These are phyloP conservation scores for Pseudotriccus pelzelni DNA, from an alignment of 2,797 vertebrate genomes.

Conservation along the genomic window DNA sequence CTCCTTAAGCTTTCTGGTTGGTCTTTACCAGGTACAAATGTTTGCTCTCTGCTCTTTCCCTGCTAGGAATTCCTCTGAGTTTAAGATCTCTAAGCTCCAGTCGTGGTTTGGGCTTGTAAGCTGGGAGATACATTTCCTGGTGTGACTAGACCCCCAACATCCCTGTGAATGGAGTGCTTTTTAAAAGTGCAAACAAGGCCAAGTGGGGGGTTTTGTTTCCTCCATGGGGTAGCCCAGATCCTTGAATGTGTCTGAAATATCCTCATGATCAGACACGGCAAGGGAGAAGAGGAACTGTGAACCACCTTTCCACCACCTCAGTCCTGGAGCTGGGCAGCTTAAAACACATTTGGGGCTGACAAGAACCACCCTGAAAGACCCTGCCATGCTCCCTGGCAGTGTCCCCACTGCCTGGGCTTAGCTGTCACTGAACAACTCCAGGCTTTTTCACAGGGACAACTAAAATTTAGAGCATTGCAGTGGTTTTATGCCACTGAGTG, in stretches of 20 bases:
- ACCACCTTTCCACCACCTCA: not conserved
- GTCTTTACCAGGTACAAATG: conserved; percentile 64
- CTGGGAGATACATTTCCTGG: not conserved
- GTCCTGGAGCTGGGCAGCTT: not conserved
- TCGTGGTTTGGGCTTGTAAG: not conserved
- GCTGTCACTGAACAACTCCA: not conserved
- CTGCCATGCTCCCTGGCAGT: not conserved
- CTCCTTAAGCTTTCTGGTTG: conserved; percentile 64
- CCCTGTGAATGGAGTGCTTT: not conserved
- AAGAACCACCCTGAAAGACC: not conserved
- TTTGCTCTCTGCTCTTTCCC: not conserved
- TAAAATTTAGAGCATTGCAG: not conserved
- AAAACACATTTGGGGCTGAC: not conserved
- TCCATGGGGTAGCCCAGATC: not conserved
- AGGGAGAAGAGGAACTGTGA: not conserved
- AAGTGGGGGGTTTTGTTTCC: not conserved
- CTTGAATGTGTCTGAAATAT: not conserved
- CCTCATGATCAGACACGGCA: not conserved
- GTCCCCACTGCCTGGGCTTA: not conserved
- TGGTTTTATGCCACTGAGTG: not conserved
- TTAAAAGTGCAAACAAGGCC: not conserved
- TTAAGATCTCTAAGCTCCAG: not conserved
- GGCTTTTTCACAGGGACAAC: not conserved
- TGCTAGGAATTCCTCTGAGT: not conserved
- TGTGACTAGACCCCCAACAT: not conserved